Percentiles rank a stretch among this genome's conserved stretches.
Evolutionary conservation across 2,888 invertebrate genomes (phyloP).

Genomic region (Anaspis maculata): DNA sequence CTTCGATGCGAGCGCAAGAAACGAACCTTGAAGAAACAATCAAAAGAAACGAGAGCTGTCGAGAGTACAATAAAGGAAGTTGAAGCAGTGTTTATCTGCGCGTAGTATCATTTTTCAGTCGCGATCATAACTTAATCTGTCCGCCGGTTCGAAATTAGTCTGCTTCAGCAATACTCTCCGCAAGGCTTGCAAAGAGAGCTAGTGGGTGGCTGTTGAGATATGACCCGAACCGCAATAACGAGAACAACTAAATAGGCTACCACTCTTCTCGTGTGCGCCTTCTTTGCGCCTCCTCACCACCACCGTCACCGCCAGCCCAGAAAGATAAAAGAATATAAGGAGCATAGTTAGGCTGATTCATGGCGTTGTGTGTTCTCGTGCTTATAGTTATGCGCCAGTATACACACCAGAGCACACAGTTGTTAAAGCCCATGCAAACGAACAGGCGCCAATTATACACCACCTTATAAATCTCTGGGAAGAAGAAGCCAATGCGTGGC

Average conservation of each 20-base stretch:
- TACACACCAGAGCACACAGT: constrained; percentile 32
- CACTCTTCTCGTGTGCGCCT: too few relatives aligned
- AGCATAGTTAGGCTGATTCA: constrained; percentile 36
- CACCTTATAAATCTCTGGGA: constrained; percentile 32
- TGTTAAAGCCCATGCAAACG: constrained; percentile 36
- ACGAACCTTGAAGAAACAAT: too few relatives aligned
- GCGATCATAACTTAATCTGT: constrained; percentile 14
- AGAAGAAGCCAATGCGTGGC: constrained; percentile 11
- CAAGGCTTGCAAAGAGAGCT: too few relatives aligned
- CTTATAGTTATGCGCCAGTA: too few relatives aligned
- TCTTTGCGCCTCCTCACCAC: too few relatives aligned
- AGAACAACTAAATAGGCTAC: constrained; percentile 34
- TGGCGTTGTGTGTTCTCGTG: too few relatives aligned
- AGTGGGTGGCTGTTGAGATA: constrained; percentile 34
- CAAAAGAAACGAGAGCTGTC: too few relatives aligned
- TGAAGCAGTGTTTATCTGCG: too few relatives aligned
- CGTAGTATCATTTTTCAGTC: constrained; percentile 14
- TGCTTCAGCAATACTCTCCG: too few relatives aligned
- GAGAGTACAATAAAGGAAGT: too few relatives aligned
- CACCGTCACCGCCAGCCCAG: too few relatives aligned
- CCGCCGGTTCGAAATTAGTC: constrained; percentile 21
- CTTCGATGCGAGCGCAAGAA: too few relatives aligned
- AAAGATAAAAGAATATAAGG: constrained; percentile 35
- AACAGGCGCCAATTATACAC: constrained; percentile 37
- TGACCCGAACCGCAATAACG: constrained; percentile 27